Base-by-base conservation (phyloP, 2,113 vertebrate species). In the Calyptommatus sinebrachiatus region DNA sequence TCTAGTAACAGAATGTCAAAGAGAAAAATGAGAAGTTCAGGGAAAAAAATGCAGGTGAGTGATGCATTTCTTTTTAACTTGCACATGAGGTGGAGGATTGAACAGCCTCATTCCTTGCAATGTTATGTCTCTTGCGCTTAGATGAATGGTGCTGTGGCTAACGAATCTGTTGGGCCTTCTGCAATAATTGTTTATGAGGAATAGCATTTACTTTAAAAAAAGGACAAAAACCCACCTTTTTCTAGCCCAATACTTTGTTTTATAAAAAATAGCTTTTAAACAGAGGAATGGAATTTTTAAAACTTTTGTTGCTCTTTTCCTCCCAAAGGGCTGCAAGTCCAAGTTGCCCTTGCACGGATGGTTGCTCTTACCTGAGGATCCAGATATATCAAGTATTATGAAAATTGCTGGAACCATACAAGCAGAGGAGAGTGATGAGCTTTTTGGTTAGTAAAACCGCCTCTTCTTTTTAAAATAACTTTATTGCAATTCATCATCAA, bases 401-500 rank as follows among this genome's bases (percentile, higher is more conserved):
- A 92, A 88, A 11, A 71, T 89, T 70, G 35, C 53, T 0, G 92
- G 82, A 77, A 77, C n/a, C 53, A 87, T 85, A 63, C 79, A 88
- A 0, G 87, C 92, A 4, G 93, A 93, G 29, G 92, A 94, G 0
- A 65, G 48, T 9, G 91, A 88, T 3, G 92, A 94, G 57, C 87
- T 79, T 1, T 95, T 94, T 83, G 94, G 95, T 96, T 62, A 86
- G 94, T 94, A 78, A 87, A 85, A 20, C 66, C 46, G 22, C 26
- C n/a, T n/a, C 35, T 41, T 41, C 35, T 41, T 41, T 41, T 41
- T 41, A 41, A 41, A 41, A 41, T 41, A 41, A 41, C 35, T 41
- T 41, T 41, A 41, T 41, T 41, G 35, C 35, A 41, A 41, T 41
- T 41, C 35, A 41, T 4, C 35, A 41, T 41, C 35, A 41, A 41